These are phyloP conservation scores for Danaus plexippus DNA, from an alignment of 1,140 invertebrate genomes.

Conservation along the genomic window DNA sequence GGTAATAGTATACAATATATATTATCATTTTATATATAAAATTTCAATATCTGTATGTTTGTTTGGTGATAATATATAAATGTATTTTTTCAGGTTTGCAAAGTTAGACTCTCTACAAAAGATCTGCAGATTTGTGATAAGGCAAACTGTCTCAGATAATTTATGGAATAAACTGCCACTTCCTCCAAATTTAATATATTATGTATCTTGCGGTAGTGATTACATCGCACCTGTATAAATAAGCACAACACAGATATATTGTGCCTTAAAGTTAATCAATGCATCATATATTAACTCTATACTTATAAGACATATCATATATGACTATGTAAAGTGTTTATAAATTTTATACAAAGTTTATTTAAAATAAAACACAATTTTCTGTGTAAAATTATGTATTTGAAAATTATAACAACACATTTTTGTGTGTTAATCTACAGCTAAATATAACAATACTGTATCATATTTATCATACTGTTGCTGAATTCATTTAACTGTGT, in stretches of 20 bases:
- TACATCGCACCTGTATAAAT: constrained; percentile 55
- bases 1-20: constrained; percentile 30
- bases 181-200: constrained; percentile 57
- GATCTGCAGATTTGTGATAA: constrained; percentile 66
- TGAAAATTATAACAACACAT: too few species aligned
- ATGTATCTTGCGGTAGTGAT: constrained; percentile 60
- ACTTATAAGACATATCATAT: constrained; percentile 34
- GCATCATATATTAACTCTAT: constrained; percentile 29
- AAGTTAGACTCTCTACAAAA: constrained; percentile 63
- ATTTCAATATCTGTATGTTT: not conserved
- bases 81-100: constrained; percentile 53
- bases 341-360: constrained; percentile 44
- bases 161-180: constrained; percentile 53
- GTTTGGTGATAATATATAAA: not conserved
- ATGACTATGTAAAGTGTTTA: constrained; percentile 39
- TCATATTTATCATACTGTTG: constrained; percentile 10
- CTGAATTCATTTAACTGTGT: constrained; percentile 48
- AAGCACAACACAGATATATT: constrained; percentile 12
- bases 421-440: too few species aligned
- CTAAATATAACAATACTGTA: constrained; percentile 21
- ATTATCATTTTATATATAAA: not conserved
- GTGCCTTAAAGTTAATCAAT: constrained; percentile 29
- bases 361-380: constrained; percentile 28
- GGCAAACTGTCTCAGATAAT: constrained; percentile 55
- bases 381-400: too few species aligned